phyloP scores from a whole-genome alignment of 2,888 invertebrate species.

The Eupithecia exiguata region DNA sequence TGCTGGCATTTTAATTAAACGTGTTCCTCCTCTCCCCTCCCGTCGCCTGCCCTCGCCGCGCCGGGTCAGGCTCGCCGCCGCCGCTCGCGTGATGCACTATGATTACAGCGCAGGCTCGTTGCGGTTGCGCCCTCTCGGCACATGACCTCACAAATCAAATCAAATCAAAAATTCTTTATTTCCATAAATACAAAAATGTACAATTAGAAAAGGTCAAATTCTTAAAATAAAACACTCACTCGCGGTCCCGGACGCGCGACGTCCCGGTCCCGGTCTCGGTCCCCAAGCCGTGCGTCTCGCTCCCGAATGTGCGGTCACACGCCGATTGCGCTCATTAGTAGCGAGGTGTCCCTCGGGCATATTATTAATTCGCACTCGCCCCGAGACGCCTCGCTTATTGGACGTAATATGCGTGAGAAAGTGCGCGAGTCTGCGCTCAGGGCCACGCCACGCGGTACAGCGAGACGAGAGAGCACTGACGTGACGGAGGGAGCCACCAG shows the following conservation, averaged over 20 bases:
- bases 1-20: conserved; percentile 63
- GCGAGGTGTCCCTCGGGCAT: conserved; percentile 18
- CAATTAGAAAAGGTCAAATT: no score
- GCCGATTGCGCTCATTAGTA: conserved; percentile 40
- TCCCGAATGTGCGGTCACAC: conserved; percentile 32
- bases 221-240: no score
- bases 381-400: conserved; percentile 42
- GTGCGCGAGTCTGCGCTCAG: conserved; percentile 19
- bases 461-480: no score
- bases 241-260: no score
- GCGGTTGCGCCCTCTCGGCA: no score
- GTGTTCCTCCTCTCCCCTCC: conserved; percentile 22
- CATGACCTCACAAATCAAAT: no score
- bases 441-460: no score
- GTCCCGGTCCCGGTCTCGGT: no score
- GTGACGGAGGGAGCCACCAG: no score
- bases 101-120: conserved; percentile 3
- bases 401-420: conserved; percentile 55
- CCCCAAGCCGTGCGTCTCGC: not conserved
- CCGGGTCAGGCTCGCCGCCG: not conserved
- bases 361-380: conserved; percentile 46
- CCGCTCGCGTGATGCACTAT: conserved; percentile 30
- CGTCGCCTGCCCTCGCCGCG: not conserved
- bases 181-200: no score
- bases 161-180: no score